Evolutionary conservation across 2,888 invertebrate genomes (phyloP), one percentile per base, ranked within the genome.

Genomic region (Xestia sexstrigata): DNA sequence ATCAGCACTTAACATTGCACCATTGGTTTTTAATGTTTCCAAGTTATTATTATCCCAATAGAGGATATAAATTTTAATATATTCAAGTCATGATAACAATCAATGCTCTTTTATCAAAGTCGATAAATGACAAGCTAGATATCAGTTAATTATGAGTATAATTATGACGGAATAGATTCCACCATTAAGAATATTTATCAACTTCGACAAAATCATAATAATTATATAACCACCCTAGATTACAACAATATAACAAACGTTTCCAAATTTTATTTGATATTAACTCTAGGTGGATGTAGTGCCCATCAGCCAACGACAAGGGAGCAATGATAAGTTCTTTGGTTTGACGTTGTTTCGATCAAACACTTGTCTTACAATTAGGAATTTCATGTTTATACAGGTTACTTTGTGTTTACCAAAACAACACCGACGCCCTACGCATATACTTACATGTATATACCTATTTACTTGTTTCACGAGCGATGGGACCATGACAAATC

Each of bases 401-500:
- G 60, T 75, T 55, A 65, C 45, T 49, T 66, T 52, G 76, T 42
- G 74, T 71, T 71, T 58, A 85, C 67, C 47, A 71, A 76, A 84
- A 79, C 73, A 77, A 84, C 72, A 69, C 58, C 75, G 39, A 73
- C 79, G 77, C 58, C 55, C 47, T 74, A 58, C 68, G 30, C 35
- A 58, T 42, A 67, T 68, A 76, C 68, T 45, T 70, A 70, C 49
- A 71, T 63, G 63, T 68, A 63, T 70, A 68, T 71, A 35, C 35
- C 35, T 35, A 42, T 65, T n/a, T 70, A 72, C 76, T 78, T 74
- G 72, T 81, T 86, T 87, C 90, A 89, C 89, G 88, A 89, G 88
- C 89, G 89, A 89, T 90, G 92, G 92, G 92, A 92, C 92, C 92
- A 73, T 67, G 70, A 67, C 39, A 75, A 88, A 88, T 73, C 5